Evolutionary conservation across 2,113 vertebrate genomes (phyloP).

Genomic region (Benitochromis conjunctus): DNA sequence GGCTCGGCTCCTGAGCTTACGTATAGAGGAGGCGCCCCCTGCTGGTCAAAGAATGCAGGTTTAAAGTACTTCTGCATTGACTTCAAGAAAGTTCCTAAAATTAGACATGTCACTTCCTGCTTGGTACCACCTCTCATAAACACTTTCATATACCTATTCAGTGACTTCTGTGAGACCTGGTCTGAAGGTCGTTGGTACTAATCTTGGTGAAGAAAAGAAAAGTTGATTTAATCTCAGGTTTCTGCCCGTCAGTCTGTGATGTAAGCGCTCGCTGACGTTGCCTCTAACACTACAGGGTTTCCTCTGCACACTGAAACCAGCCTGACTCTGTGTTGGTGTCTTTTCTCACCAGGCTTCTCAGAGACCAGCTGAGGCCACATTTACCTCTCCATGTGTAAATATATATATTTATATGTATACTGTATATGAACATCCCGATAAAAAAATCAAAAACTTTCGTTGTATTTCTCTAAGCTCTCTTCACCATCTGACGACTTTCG

Average conservation of each 20-base stretch:
- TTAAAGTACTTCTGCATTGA: not conserved
- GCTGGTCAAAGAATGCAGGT: not conserved
- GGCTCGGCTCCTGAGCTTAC: too few species aligned
- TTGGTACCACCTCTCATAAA: not conserved
- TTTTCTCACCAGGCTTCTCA: constrained; percentile 30
- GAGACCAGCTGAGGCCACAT: constrained; percentile 58
- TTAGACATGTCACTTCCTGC: not conserved
- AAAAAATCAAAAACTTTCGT: not conserved
- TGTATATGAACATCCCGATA: not conserved
- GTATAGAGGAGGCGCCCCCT: not conserved
- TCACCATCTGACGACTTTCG: not conserved
- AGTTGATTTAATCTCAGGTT: not conserved
- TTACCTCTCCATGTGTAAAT: not conserved
- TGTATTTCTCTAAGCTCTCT: not conserved
- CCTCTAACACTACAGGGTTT: not conserved
- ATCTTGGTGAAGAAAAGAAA: not conserved
- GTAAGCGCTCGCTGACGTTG: not conserved
- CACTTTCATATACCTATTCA: not conserved
- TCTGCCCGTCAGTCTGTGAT: not conserved
- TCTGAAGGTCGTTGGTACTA: not conserved
- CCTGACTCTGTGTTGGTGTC: not conserved
- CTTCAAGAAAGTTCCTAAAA: not conserved
- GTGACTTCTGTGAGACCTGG: not conserved
- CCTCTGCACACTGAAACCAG: constrained; percentile 19
- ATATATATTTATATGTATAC: not conserved